phyloP scores from a whole-genome alignment of 2,888 invertebrate species.

The Stenolophus ochropezus region DNA sequence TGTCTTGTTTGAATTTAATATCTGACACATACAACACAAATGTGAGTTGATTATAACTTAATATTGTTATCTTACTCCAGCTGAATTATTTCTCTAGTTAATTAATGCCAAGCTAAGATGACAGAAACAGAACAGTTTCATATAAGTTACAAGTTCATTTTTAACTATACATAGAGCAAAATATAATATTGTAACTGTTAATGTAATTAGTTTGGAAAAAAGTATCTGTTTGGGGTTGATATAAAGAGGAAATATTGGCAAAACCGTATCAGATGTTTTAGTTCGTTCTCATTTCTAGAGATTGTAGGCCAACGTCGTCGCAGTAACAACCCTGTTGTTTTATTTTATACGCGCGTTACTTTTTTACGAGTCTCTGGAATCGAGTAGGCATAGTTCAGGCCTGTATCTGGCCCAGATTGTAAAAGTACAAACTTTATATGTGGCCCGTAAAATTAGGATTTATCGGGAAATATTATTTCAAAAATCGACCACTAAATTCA shows the following conservation, averaged over 20 bases:
- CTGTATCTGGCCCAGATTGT: neutral
- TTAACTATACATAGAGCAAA: too few relatives aligned
- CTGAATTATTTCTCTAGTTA: too few relatives aligned
- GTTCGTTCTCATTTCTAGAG: conserved; percentile 26
- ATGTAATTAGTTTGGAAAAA: neutral
- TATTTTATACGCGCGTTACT: conserved; percentile 47
- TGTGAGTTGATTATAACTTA: too few relatives aligned
- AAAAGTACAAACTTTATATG: neutral
- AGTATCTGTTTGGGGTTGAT: neutral
- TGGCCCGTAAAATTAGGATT: neutral
- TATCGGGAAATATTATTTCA: too few relatives aligned
- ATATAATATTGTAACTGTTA: too few relatives aligned
- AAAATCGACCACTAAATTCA: neutral
- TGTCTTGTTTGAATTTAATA: too few relatives aligned
- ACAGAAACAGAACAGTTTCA: too few relatives aligned
- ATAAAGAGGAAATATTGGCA: conserved; percentile 32
- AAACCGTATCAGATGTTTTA: conserved; percentile 25
- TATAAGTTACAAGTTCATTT: too few relatives aligned
- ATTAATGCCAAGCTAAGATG: too few relatives aligned
- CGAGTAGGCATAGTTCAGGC: conserved; percentile 4
- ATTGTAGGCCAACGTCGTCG: conserved; percentile 6
- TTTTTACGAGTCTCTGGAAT: conserved; percentile 42
- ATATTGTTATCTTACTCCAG: too few relatives aligned
- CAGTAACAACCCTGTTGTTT: conserved; percentile 21
- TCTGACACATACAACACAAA: too few relatives aligned